A percentile compares a stretch with the other conserved stretches of the same genome.
Conservation (phyloP, 1,140 invertebrate genomes). For the Cecropterus lyciades region DNA sequence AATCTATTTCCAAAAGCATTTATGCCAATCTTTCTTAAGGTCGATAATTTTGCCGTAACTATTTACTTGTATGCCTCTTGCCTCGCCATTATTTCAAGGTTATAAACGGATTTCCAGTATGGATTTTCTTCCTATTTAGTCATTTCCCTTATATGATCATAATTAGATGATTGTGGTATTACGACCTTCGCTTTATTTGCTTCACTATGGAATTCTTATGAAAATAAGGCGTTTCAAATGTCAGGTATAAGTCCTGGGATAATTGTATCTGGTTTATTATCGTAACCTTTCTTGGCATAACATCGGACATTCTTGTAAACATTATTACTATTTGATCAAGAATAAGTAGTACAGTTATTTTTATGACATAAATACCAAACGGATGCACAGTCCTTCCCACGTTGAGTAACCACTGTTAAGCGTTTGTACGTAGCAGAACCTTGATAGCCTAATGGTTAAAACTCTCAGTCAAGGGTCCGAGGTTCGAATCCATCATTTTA, state of each 20-base stretch:
- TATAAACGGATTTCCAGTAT: conserved; percentile 16
- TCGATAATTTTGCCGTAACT: no score
- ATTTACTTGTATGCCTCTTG: neutral
- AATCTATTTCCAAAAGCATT: no score
- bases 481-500: no score
- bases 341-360: no score
- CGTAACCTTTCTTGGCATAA: neutral
- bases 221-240: neutral
- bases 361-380: no score
- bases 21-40: no score
- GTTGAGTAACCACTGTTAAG: no score
- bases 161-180: conserved; percentile 29
- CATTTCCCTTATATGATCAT: conserved; percentile 28
- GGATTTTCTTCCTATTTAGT: conserved; percentile 15
- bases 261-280: conserved; percentile 7
- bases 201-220: conserved; percentile 11
- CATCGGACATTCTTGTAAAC: neutral
- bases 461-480: no score
- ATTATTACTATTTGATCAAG: no score
- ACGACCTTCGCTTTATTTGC: conserved; percentile 12
- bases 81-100: conserved; percentile 7
- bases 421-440: no score
- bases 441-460: no score
- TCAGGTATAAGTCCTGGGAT: conserved; percentile 1
- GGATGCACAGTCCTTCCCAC: no score